Evolutionary conservation across 2,113 vertebrate species (phyloP).

Genomic region (Nothocercus nigrocapillus): DNA sequence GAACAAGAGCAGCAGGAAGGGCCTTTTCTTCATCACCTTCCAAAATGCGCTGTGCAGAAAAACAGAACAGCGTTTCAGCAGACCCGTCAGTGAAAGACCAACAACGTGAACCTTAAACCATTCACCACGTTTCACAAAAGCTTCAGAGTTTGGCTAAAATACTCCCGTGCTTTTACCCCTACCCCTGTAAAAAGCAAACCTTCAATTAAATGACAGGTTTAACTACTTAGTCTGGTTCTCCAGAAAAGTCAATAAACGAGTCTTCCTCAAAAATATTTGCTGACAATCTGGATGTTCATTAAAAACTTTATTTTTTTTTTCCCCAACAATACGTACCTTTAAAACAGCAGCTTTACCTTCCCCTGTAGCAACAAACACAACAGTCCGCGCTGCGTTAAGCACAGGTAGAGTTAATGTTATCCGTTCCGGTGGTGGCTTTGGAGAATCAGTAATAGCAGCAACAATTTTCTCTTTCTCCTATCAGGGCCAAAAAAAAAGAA

Average conservation of each 20-base stretch:
- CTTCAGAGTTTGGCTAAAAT: background rate
- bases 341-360: conserved; percentile 88
- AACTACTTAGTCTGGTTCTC: background rate
- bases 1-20: conserved; percentile 85
- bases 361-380: conserved; percentile 90
- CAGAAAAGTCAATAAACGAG: background rate
- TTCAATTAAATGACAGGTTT: background rate
- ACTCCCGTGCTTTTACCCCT: background rate
- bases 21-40: conserved; percentile 79
- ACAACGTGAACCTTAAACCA: too few species aligned
- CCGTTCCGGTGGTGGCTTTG: conserved; percentile 87
- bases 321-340: conserved; percentile 83
- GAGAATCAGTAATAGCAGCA: conserved; percentile 89
- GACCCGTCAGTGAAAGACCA: fast-evolving
- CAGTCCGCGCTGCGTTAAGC: conserved; percentile 86
- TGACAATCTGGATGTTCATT: background rate
- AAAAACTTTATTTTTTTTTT: fast-evolving
- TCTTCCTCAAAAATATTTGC: background rate
- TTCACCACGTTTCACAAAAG: background rate
- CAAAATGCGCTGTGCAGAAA: conserved; percentile 82
- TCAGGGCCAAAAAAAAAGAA: fast-evolving
- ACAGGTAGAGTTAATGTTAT: conserved; percentile 90
- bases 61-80: fast-evolving
- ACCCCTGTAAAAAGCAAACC: background rate
- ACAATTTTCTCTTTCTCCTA: conserved; percentile 88